These are phyloP conservation scores for Uria lomvia DNA, from an alignment of 2,113 vertebrate genomes.

Conservation along the genomic window DNA sequence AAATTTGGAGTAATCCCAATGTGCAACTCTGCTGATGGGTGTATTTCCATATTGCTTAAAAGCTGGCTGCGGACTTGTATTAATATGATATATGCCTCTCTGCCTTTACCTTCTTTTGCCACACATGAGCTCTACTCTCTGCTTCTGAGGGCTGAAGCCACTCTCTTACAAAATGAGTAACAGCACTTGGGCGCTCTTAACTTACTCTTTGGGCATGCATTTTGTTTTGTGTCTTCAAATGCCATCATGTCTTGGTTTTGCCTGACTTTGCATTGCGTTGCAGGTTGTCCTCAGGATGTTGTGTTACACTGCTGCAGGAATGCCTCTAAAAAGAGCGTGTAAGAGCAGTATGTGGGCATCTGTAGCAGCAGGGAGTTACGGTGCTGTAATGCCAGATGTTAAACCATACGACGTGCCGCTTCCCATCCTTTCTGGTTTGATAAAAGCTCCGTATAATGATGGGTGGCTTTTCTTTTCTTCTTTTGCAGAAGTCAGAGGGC, in stretches of 20 bases:
- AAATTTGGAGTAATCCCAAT: not conserved
- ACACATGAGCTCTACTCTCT: not conserved
- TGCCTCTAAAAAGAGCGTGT: accelerated
- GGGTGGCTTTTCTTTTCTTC: slow-evolving; percentile 51
- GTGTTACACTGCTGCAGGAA: not conserved
- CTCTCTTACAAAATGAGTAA: not conserved
- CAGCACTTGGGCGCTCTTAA: accelerated
- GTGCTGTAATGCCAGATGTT: accelerated
- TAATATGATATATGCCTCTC: not conserved
- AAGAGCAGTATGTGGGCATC: not conserved
- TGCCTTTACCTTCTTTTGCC: not conserved
- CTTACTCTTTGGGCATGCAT: not conserved
- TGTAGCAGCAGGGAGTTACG: not conserved
- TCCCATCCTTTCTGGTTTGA: not conserved
- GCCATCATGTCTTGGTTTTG: not conserved
- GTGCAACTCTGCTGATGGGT: not conserved
- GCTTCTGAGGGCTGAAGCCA: not conserved
- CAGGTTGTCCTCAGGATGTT: not conserved
- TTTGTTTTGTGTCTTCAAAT: not conserved
- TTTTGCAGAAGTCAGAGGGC: slow-evolving; percentile 89
- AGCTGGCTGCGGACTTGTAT: not conserved
- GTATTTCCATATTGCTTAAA: not conserved
- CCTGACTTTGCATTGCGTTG: not conserved
- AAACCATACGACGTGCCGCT: accelerated
- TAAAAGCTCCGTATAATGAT: not conserved